Conservation (phyloP, 2,888 invertebrate species). For the Plagiodera versicolora region DNA sequence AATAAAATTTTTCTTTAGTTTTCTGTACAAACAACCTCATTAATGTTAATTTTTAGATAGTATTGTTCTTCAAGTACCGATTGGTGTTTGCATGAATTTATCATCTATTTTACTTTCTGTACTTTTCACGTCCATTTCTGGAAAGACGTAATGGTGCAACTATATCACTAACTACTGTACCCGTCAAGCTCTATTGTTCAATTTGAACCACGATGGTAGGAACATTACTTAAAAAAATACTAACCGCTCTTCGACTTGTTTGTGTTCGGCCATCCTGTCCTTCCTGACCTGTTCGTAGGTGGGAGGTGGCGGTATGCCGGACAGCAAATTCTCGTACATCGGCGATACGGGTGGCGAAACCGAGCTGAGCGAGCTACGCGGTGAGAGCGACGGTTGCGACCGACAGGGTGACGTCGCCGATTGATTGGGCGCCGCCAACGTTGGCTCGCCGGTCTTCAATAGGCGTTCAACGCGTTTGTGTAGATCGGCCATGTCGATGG, state of each 20-base stretch:
- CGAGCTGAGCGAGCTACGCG: conserved; percentile 82
- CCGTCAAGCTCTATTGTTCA: too few species aligned
- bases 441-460: conserved; percentile 54
- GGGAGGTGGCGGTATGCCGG: conserved; percentile 61
- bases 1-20: too few species aligned
- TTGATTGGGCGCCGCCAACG: conserved; percentile 56
- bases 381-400: conserved; percentile 82
- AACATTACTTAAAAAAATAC: conserved; percentile 20
- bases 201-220: too few species aligned
- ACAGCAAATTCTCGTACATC: conserved; percentile 60
- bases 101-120: too few species aligned
- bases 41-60: too few species aligned
- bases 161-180: too few species aligned
- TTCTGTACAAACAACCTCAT: too few species aligned
- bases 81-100: too few species aligned
- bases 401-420: conserved; percentile 74
- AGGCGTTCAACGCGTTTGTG: conserved; percentile 77
- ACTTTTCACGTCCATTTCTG: too few species aligned
- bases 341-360: conserved; percentile 86
- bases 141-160: too few species aligned
- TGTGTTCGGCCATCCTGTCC: conserved; percentile 56
- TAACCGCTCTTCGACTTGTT: conserved; percentile 45
- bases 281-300: conserved; percentile 71
- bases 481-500: conserved; percentile 87
- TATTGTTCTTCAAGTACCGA: too few species aligned